Percentiles rank a stretch among this genome's conserved stretches.
Conservation (phyloP, 2,888 invertebrate genomes). For the Lasiommata megera region DNA sequence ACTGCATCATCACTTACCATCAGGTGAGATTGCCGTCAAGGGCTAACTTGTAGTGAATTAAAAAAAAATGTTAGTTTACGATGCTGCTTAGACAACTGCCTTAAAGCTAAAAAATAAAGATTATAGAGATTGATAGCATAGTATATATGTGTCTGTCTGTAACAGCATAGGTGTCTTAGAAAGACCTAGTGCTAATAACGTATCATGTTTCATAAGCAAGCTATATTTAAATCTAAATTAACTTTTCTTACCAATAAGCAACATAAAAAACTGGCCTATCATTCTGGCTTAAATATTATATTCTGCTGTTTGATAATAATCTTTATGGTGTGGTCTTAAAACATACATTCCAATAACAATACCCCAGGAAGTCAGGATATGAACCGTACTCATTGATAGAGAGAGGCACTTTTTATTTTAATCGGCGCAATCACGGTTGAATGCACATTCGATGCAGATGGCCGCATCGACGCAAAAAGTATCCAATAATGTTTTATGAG, state of each 20-base stretch:
- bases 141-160: too few relatives aligned
- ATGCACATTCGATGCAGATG: slow-evolving; percentile 16
- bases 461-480: slow-evolving; percentile 17
- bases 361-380: slow-evolving; percentile 13
- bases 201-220: not conserved
- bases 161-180: too few relatives aligned
- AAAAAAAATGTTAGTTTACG: too few relatives aligned
- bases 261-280: slow-evolving; percentile 1
- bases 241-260: slow-evolving; percentile 8
- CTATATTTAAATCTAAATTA: slow-evolving; percentile 8
- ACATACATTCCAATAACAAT: not conserved
- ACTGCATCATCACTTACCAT: too few relatives aligned
- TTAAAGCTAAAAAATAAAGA: too few relatives aligned
- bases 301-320: not conserved
- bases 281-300: not conserved
- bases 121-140: too few relatives aligned
- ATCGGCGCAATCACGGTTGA: slow-evolving; percentile 21
- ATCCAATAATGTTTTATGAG: slow-evolving; percentile 17
- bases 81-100: too few relatives aligned
- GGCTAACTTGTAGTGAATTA: too few relatives aligned
- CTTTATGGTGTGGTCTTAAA: not conserved
- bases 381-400: slow-evolving; percentile 15
- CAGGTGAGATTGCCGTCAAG: too few relatives aligned
- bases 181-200: not conserved
- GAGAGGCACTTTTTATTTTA: slow-evolving; percentile 21